phyloP scores from a whole-genome alignment of 1,140 invertebrate species.

The Cotesia vestalis region DNA sequence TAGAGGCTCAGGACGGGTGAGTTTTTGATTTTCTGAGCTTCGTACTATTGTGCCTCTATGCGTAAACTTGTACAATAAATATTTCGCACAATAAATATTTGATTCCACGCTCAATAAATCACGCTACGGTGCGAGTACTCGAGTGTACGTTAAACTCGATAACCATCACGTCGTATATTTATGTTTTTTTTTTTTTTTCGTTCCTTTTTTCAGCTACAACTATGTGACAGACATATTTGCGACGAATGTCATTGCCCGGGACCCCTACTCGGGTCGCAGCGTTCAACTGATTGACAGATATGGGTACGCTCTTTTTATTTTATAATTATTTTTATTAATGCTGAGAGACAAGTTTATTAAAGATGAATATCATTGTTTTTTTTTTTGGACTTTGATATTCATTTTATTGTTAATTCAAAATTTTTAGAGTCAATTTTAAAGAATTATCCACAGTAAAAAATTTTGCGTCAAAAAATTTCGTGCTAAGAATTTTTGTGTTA shows the following conservation, averaged over 20 bases:
- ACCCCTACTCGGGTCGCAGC: slow-evolving; percentile 89
- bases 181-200: not conserved
- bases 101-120: not conserved
- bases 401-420: too few species aligned
- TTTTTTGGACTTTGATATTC: too few species aligned
- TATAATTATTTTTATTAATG: not conserved
- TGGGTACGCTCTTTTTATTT: slow-evolving; percentile 69
- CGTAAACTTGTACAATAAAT: not conserved
- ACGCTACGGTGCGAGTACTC: not conserved
- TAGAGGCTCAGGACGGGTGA: slow-evolving; percentile 86
- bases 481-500: too few species aligned
- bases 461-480: too few species aligned
- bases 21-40: slow-evolving; percentile 11
- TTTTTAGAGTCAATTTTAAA: too few species aligned
- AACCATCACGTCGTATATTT: not conserved
- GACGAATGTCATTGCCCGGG: slow-evolving; percentile 90
- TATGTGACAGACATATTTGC: slow-evolving; percentile 91
- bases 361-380: too few species aligned
- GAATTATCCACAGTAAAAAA: too few species aligned
- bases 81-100: not conserved
- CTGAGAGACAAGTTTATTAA: too few species aligned
- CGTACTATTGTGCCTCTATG: not conserved
- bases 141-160: too few species aligned
- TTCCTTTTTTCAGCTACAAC: slow-evolving; percentile 69
- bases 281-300: slow-evolving; percentile 90